A percentile compares a stretch with the other conserved stretches of the same genome.
phyloP scores from a whole-genome alignment of 2,888 invertebrate genomes.

The Tetranychus piercei region DNA sequence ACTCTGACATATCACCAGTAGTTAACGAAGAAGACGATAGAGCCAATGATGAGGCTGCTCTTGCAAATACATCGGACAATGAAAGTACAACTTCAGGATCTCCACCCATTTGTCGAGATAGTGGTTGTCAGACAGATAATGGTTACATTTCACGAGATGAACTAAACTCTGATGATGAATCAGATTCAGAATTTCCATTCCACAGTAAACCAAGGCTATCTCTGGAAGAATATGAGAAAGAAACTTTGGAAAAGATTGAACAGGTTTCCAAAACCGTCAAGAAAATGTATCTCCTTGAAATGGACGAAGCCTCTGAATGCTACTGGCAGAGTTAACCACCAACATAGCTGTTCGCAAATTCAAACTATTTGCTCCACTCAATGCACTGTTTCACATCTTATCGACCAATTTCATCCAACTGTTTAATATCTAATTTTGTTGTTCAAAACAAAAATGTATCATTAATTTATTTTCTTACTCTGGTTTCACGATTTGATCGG shows the following conservation, averaged over 20 bases:
- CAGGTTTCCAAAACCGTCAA: background rate
- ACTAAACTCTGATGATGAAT: background rate
- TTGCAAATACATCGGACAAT: background rate
- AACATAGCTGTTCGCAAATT: no score
- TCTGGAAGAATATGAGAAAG: background rate
- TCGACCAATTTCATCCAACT: no score
- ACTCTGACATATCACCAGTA: background rate
- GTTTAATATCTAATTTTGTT: no score
- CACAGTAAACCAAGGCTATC: background rate
- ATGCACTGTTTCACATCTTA: no score
- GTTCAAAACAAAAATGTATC: no score
- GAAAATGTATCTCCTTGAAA: constrained; percentile 8
- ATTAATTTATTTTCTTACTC: no score
- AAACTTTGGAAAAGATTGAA: constrained; percentile 8
- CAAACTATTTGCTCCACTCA: no score
- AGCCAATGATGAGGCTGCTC: no score
- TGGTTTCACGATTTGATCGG: no score
- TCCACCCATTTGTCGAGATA: background rate
- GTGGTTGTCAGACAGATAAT: background rate
- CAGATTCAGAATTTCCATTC: background rate
- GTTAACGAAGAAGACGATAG: no score
- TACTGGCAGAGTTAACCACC: background rate
- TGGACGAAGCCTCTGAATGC: background rate
- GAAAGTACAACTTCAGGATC: background rate
- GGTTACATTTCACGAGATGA: background rate